These are phyloP conservation scores for Limnothrissa miodon DNA, from an alignment of 2,113 vertebrate genomes.

Conservation along the genomic window DNA sequence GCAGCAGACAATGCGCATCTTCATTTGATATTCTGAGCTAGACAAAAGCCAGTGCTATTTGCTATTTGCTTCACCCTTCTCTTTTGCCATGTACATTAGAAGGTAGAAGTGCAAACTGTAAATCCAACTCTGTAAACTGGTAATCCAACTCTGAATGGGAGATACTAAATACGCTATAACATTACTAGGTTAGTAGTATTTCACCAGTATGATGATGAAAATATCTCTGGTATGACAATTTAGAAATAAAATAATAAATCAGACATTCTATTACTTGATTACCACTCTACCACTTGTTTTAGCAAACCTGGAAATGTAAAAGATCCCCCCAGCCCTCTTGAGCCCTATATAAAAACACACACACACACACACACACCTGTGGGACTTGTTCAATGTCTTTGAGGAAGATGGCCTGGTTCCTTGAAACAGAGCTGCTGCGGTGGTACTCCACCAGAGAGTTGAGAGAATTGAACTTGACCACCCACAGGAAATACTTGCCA, in stretches of 20 bases:
- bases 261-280: neutral
- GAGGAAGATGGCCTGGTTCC: conserved; percentile 87
- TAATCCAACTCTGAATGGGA: too few species aligned
- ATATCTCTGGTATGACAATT: neutral
- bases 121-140: too few species aligned
- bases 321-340: neutral
- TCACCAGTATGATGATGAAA: too few species aligned
- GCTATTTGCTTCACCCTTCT: neutral
- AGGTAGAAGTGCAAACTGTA: too few species aligned
- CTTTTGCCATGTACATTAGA: too few species aligned
- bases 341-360: neutral
- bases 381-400: conserved; percentile 86
- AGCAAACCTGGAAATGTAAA: neutral
- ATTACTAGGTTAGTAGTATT: too few species aligned
- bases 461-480: conserved; percentile 88
- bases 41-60: neutral
- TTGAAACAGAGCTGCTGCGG: conserved; percentile 83
- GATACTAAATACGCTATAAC: too few species aligned
- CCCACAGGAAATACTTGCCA: conserved; percentile 88
- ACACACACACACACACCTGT: conserved; percentile 64
- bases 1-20: neutral
- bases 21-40: neutral
- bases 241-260: neutral
- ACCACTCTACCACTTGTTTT: too few species aligned
- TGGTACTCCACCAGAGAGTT: conserved; percentile 87